Percentiles rank a stretch among this genome's conserved stretches.
phyloP scores from a whole-genome alignment of 2,113 vertebrate genomes.

The Muntiacus reevesi region DNA sequence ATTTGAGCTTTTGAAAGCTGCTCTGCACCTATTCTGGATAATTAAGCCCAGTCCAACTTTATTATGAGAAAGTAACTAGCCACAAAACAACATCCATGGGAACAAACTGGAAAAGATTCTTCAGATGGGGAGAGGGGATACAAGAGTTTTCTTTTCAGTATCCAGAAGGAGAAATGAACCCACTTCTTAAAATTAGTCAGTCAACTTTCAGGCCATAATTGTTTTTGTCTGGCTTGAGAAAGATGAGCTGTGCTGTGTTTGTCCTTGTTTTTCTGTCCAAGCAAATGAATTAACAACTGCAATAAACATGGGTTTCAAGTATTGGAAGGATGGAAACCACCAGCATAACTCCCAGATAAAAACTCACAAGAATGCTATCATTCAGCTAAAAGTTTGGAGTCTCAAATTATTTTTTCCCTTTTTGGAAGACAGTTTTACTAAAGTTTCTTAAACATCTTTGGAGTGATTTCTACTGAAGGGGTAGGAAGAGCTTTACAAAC shows the following conservation, averaged over 20 bases:
- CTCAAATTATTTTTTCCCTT: conserved; percentile 13
- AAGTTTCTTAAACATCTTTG: conserved; percentile 34
- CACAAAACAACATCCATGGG: not conserved
- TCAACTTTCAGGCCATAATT: conserved; percentile 54
- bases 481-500: not conserved
- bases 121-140: not conserved
- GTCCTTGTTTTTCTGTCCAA: conserved; percentile 44
- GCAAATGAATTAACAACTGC: conserved; percentile 46
- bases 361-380: conserved; percentile 41
- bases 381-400: conserved; percentile 46
- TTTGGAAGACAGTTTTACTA: not conserved
- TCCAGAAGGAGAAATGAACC: conserved; percentile 33
- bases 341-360: conserved; percentile 53
- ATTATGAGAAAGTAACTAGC: conserved; percentile 45
- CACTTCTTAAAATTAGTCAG: conserved; percentile 53
- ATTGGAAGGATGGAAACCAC: conserved; percentile 32
- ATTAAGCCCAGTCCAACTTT: conserved; percentile 37
- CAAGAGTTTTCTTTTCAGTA: conserved; percentile 19
- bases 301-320: conserved; percentile 49
- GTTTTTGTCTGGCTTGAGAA: conserved; percentile 63
- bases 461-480: not conserved
- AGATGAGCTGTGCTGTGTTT: conserved; percentile 10
- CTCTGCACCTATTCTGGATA: not conserved
- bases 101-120: not conserved
- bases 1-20: not conserved